A percentile compares a stretch with the other conserved stretches of the same genome.
Conservation (phyloP, 2,888 invertebrate genomes). For the Dromius quadrimaculatus region DNA sequence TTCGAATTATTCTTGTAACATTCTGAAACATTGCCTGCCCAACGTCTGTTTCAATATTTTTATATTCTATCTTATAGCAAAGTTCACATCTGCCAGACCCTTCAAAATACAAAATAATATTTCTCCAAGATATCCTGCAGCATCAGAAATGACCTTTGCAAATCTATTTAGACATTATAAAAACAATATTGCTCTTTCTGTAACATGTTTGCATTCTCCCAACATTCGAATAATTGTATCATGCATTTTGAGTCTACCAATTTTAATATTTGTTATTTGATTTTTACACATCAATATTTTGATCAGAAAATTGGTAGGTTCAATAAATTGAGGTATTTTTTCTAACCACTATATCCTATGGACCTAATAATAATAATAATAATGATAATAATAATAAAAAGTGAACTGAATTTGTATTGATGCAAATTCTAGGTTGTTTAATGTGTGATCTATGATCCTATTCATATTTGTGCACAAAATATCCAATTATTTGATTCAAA, state of each 20-base stretch:
- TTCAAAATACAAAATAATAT: background rate
- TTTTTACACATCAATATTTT: no score
- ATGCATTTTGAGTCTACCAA: no score
- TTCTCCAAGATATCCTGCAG: background rate
- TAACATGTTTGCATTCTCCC: background rate
- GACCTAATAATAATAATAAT: slow-evolving; percentile 1
- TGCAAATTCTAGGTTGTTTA: slow-evolving; percentile 17
- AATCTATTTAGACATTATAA: no score
- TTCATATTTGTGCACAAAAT: slow-evolving; percentile 16
- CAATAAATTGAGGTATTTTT: background rate
- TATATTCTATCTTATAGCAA: no score
- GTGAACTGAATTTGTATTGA: slow-evolving; percentile 7
- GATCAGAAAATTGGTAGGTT: slow-evolving; percentile 12
- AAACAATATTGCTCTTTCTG: slow-evolving; percentile 7
- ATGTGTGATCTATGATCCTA: slow-evolving; percentile 18
- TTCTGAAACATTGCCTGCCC: no score
- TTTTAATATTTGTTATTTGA: no score
- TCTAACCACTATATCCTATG: slow-evolving; percentile 6
- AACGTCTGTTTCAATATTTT: no score
- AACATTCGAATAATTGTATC: background rate
- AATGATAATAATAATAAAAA: no score
- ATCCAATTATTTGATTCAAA: no score
- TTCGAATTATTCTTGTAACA: no score
- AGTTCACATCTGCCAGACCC: background rate
- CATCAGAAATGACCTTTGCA: no score